Percentiles rank a stretch among this genome's conserved stretches.
These are phyloP conservation scores for Mythimna vitellina DNA, from an alignment of 2,888 invertebrate species.

Conservation along the genomic window DNA sequence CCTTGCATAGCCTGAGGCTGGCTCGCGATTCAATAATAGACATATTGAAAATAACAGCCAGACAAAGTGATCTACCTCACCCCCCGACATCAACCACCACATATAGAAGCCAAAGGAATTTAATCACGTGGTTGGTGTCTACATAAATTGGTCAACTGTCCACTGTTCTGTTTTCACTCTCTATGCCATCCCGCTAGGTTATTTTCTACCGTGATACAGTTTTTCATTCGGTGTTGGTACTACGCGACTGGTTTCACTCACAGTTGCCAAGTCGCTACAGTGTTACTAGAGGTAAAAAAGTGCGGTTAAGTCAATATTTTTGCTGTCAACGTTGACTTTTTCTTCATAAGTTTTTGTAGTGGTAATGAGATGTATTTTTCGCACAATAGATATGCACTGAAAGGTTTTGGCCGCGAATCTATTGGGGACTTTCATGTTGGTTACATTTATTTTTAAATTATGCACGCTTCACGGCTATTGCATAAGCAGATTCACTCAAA, in stretches of 20 bases:
- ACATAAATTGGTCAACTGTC: slow-evolving; percentile 72
- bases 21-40: slow-evolving; percentile 77
- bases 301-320: slow-evolving; percentile 22
- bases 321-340: slow-evolving; percentile 12
- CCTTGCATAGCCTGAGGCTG: slow-evolving; percentile 75
- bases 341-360: slow-evolving; percentile 14
- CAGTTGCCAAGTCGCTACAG: slow-evolving; percentile 66
- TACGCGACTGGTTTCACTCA: slow-evolving; percentile 81
- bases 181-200: slow-evolving; percentile 82
- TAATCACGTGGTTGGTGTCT: slow-evolving; percentile 66
- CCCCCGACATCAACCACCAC: slow-evolving; percentile 31
- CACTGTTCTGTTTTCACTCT: slow-evolving; percentile 85
- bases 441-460: not conserved
- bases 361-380: slow-evolving; percentile 24
- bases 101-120: slow-evolving; percentile 23
- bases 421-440: not conserved
- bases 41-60: slow-evolving; percentile 75
- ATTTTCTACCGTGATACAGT: slow-evolving; percentile 85
- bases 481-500: not conserved
- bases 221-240: slow-evolving; percentile 77
- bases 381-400: not conserved
- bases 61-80: slow-evolving; percentile 56
- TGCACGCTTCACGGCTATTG: not conserved
- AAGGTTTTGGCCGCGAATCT: not conserved
- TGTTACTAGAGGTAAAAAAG: slow-evolving; percentile 36